Evolutionary conservation across 2,888 invertebrate genomes (phyloP), one percentile per base, ranked within the genome.

Genomic region (Chrysomela aeneicollis): DNA sequence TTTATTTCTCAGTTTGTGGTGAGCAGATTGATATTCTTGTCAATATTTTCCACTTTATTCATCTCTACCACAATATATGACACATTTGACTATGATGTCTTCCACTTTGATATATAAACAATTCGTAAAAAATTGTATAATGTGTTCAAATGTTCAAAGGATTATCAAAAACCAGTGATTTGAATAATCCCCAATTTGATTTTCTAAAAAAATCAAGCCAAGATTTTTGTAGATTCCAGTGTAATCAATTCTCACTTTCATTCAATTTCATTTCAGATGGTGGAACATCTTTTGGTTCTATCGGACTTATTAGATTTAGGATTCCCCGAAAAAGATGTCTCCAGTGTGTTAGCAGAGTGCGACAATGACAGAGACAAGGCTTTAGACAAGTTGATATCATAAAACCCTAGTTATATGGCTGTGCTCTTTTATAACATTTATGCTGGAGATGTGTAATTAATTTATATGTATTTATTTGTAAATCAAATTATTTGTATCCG

Each of bases 351-450:
- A 58, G 82, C 91, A 35, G 89, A 90, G 77, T 90, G 90, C 78
- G 87, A 92, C 82, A 92, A 93, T 80, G 92, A 95, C 83, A 87
- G 91, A 78, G 94, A 95, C 80, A 92, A 91, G 83, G 94, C 94
- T 50, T 85, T 95, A 76, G 95, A 95, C 81, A 88, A 90, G 79
- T 85, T 94, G 74, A 91, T 94, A 77, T 89, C 90, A 78, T 93
- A 92, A 85, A 79, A 61, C 60, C 59, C 30, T 59, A 8, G 42
- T 62, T 55, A 61, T 64, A 70, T 73, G 77, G 77, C 78, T 78
- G 78, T 78, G 76, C 71, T 72, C 65, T 73, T 69, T 63, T 64
- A 71, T 74, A 71, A 65, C 69, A 52, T 66, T 64, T 67, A 64
- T 59, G 66, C 64, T 64, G 61, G 63, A 62, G 61, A 61, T 61